These are phyloP conservation scores for Selenia dentaria DNA, from an alignment of 2,888 invertebrate genomes.

Conservation along the genomic window DNA sequence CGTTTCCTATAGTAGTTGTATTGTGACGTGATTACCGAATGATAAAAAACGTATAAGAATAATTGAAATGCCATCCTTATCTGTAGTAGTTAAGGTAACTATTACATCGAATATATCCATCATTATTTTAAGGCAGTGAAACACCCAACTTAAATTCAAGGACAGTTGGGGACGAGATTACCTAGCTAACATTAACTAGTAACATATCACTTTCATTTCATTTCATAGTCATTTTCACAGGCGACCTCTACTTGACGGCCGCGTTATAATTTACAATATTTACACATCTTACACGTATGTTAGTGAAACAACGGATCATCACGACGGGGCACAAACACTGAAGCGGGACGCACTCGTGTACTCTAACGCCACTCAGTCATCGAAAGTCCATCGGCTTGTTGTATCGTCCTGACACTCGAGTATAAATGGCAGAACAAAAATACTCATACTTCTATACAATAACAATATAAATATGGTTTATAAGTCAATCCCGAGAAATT, in stretches of 20 bases:
- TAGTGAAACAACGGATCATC: slow-evolving; percentile 54
- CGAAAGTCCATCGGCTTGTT: slow-evolving; percentile 82
- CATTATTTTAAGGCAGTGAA: slow-evolving; percentile 84
- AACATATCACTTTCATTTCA: slow-evolving; percentile 80
- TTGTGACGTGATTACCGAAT: slow-evolving; percentile 51
- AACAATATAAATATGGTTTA: slow-evolving; percentile 76
- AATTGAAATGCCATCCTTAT: slow-evolving; percentile 71
- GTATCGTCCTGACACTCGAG: slow-evolving; percentile 73
- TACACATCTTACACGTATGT: slow-evolving; percentile 78
- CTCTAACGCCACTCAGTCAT: slow-evolving; percentile 72
- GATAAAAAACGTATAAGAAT: slow-evolving; percentile 58
- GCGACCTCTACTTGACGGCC: slow-evolving; percentile 77
- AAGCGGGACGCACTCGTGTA: slow-evolving; percentile 69
- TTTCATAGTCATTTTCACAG: slow-evolving; percentile 81
- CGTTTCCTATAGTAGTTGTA: slow-evolving; percentile 30
- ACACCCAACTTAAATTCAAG: slow-evolving; percentile 83
- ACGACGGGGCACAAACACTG: slow-evolving; percentile 61
- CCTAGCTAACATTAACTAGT: slow-evolving; percentile 83
- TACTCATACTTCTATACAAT: slow-evolving; percentile 73
- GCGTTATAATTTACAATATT: slow-evolving; percentile 81
- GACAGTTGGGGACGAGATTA: slow-evolving; percentile 83
- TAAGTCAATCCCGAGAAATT: slow-evolving; percentile 72
- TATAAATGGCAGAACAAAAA: slow-evolving; percentile 73
- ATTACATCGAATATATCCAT: slow-evolving; percentile 67
- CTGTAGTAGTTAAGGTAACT: slow-evolving; percentile 75